Base-by-base conservation (phyloP, 2,888 invertebrate genomes). In the Trichogramma dendrolimi region DNA sequence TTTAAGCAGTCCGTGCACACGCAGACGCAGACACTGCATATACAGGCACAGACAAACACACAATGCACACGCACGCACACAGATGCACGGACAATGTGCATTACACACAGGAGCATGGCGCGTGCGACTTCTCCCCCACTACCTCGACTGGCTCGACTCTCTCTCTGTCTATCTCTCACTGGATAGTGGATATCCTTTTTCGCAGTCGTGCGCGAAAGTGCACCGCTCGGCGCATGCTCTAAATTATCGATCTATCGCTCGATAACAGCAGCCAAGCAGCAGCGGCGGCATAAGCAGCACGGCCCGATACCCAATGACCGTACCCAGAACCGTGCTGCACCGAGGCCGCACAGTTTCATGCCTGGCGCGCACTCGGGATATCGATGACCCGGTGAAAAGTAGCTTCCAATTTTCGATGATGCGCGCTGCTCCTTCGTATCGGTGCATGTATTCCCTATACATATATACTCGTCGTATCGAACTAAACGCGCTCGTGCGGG, bases 51-150 rank as follows among this genome's bases (percentile, higher is more conserved):
- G 27, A 2, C 27, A 27, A 27, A 27, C 27, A 27, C 27, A 27
- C 27, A 27, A 27, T 27, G 27, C 27, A 27, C 27, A 3, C 27
- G 27, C 27, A 27, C 27, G 27, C 27, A 27, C 27, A 27, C 27
- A 27, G 27, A 27, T 27, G 27, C 27, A 27, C 27, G 27, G 27
- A 27, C 27, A 27, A 27, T 27, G 27, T 27, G 27, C 27, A 27
- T 27, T 27, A 27, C 27, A 27, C 27, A 27, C 27, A 27, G 27
- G 27, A 27, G 66, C 60, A 65, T 67, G 69, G 67, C 67, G 70
- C 69, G 68, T 68, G 68, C 67, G 70, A 62, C 57, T 55, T 11
- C 48, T 38, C 56, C 61, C 55, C 54, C 53, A 40, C 58, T n/a
- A 5, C 49, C 40, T 10, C 57, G 52, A 49, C 49, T 41, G 40